phyloP scores from a whole-genome alignment of 2,888 invertebrate genomes.

The Aquatica leii region DNA sequence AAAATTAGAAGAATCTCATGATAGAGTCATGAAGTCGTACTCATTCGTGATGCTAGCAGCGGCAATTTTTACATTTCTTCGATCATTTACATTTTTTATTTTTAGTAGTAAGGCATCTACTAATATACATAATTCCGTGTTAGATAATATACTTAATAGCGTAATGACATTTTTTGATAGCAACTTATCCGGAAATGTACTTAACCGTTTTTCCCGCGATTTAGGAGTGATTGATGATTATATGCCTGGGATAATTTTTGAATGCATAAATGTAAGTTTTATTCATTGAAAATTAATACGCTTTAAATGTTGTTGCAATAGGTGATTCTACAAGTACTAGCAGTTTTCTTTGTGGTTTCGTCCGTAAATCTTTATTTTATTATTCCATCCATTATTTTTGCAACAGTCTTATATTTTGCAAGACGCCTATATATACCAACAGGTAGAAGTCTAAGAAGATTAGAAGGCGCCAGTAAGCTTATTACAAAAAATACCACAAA shows the following conservation, averaged over 20 bases:
- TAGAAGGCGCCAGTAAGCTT: slow-evolving; percentile 74
- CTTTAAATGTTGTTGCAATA: too few relatives aligned
- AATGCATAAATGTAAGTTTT: slow-evolving; percentile 39
- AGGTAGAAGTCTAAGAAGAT: slow-evolving; percentile 76
- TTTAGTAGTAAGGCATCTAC: slow-evolving; percentile 47
- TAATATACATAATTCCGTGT: slow-evolving; percentile 40
- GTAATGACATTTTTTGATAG: slow-evolving; percentile 44
- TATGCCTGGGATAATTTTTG: slow-evolving; percentile 39
- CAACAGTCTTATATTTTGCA: slow-evolving; percentile 68
- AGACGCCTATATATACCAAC: slow-evolving; percentile 75
- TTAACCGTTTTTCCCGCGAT: slow-evolving; percentile 47
- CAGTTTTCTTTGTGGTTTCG: slow-evolving; percentile 75
- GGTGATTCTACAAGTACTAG: slow-evolving; percentile 69
- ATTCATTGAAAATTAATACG: neutral
- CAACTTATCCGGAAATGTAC: slow-evolving; percentile 44
- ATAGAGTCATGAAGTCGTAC: slow-evolving; percentile 45
- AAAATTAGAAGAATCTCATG: slow-evolving; percentile 21
- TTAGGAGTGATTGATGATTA: slow-evolving; percentile 45
- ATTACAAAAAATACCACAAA: slow-evolving; percentile 32
- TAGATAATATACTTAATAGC: slow-evolving; percentile 41
- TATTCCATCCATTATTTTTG: slow-evolving; percentile 70
- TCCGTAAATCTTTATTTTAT: slow-evolving; percentile 74
- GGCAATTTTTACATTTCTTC: slow-evolving; percentile 26
- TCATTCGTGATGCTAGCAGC: slow-evolving; percentile 43
- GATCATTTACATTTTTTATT: slow-evolving; percentile 46